Base-by-base conservation (phyloP, 2,888 invertebrate genomes). In the Chydorus sphaericus region DNA sequence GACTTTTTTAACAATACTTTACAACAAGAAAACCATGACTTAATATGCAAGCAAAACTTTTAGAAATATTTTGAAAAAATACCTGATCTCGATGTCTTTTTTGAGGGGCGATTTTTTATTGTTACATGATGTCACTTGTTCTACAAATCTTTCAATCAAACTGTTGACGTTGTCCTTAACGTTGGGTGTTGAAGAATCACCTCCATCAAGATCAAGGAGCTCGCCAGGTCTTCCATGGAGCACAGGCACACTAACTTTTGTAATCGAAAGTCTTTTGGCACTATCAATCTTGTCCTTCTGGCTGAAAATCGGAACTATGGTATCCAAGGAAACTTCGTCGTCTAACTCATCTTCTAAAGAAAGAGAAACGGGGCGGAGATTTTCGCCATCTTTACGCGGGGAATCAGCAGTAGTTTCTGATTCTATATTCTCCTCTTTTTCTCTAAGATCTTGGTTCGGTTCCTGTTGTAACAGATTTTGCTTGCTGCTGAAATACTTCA, bases 91-190 rank as follows among this genome's bases (percentile, higher is more conserved):
- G 61, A 77, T 70, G 65, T 76, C 72, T 63, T 76, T 69, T 67
- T 77, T 63, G 67, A 78, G 73, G 55, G 72, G 73, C 1, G 71
- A 68, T 30, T 76, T 77, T 58, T 75, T 76, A 1, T 72, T 49
- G 3, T 59, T 63, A n/a, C n/a, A n/a, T n/a, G n/a, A n/a, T 39
- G 75, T 73, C 0, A 80, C 73, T 63, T 87, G 86, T 65, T 79
- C 79, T 36, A 80, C 71, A 66, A 85, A 83, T 60, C 85, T 74
- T 62, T 85, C 76, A 67, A 85, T 79, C 31, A 90, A 72, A 56
- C 77, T 71, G 59, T 79, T 76, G 7, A 87, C 72, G 63, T 26
- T 60, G 60, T 48, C 75, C 74, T 5, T 77, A 62, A 59, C 66
- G 65, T 11, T 62, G 65, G 59, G 73, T 70, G 59, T 65, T 70